Evolutionary conservation across 2,888 invertebrate genomes (phyloP).

Genomic region (Hecatera dysodea): DNA sequence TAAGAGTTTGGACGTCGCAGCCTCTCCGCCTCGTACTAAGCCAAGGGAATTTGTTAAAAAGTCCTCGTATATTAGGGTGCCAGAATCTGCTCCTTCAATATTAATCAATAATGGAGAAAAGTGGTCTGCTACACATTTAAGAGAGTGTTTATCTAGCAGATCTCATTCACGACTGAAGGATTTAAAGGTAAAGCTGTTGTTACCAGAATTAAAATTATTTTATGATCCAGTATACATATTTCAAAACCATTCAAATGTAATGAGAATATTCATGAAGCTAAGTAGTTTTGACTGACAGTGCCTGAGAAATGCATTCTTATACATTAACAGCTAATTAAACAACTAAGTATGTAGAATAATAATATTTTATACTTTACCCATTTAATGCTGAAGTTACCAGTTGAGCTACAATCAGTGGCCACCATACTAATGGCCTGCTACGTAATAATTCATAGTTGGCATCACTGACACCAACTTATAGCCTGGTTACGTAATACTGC

Average conservation of each 20-base stretch:
- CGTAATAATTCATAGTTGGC: no score
- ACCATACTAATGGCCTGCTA: no score
- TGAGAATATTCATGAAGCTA: background rate
- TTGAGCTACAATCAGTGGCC: no score
- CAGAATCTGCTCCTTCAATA: slow-evolving; percentile 77
- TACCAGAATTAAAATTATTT: background rate
- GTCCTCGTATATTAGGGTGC: slow-evolving; percentile 64
- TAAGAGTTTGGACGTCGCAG: slow-evolving; percentile 79
- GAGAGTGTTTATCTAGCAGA: slow-evolving; percentile 79
- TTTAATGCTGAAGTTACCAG: no score
- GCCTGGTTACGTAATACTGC: no score
- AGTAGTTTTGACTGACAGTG: no score
- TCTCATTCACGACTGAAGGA: slow-evolving; percentile 82
- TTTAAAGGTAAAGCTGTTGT: slow-evolving; percentile 75
- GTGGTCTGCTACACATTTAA: slow-evolving; percentile 76
- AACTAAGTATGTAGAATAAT: no score
- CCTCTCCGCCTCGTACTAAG: slow-evolving; percentile 73
- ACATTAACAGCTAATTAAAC: no score
- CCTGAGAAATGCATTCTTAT: no score
- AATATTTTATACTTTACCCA: no score
- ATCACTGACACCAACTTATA: no score
- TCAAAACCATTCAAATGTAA: background rate
- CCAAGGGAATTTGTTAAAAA: slow-evolving; percentile 60
- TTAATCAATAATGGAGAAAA: slow-evolving; percentile 65
- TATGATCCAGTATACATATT: background rate